These are phyloP conservation scores for Torymus aiolomorphi DNA, from an alignment of 2,888 invertebrate species.

Conservation along the genomic window DNA sequence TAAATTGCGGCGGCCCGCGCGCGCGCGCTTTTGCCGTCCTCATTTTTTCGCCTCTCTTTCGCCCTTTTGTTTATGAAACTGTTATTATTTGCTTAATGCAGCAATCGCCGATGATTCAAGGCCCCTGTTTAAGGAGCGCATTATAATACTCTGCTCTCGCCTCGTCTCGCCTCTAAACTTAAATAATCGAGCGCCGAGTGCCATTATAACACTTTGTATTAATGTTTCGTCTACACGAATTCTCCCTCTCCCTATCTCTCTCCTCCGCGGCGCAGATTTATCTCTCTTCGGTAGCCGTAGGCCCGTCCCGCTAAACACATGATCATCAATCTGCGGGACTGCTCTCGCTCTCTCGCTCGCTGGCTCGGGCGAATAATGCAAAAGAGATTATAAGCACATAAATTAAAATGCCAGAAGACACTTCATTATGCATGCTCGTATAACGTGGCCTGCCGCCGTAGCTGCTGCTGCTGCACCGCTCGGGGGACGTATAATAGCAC, in stretches of 20 bases:
- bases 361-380: conserved; percentile 62
- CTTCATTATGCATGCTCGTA: conserved; percentile 57
- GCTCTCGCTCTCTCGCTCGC: conserved; percentile 16
- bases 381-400: conserved; percentile 58
- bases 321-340: conserved; percentile 68
- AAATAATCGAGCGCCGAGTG: conserved; percentile 39
- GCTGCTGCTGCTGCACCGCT: background rate
- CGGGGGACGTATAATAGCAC: conserved; percentile 51
- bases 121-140: background rate
- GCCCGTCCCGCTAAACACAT: conserved; percentile 70
- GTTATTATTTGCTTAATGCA: conserved; percentile 44
- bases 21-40: conserved; percentile 2
- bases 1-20: conserved; percentile 4
- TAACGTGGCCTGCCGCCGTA: conserved; percentile 7
- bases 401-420: conserved; percentile 57
- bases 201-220: conserved; percentile 50
- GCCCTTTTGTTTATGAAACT: conserved; percentile 26
- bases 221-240: conserved; percentile 34
- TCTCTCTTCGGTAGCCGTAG: conserved; percentile 74
- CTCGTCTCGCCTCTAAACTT: conserved; percentile 20
- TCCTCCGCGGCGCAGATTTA: conserved; percentile 63
- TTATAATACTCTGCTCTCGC: background rate
- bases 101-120: conserved; percentile 20
- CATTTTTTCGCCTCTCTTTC: background rate
- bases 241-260: no score